Evolutionary conservation across 2,113 vertebrate species (phyloP), one percentile per base, ranked within the genome.

Genomic region (Pelecanus crispus): DNA sequence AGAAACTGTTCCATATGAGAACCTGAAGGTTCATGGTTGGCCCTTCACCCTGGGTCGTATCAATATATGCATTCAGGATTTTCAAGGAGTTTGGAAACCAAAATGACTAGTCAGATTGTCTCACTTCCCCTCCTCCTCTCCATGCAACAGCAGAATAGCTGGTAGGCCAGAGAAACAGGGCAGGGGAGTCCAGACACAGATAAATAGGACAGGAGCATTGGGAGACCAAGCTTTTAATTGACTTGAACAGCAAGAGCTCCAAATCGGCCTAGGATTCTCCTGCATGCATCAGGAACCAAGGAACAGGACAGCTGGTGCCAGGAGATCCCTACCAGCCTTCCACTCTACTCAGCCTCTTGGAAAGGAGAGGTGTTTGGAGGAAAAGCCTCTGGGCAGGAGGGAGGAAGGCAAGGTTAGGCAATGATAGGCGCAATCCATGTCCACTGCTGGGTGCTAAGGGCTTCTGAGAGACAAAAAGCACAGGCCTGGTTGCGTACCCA

Each of bases 121-220:
- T 45, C 5, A 0, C 28, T 29, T 77, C 26, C 22, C 42, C n/a
- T 74, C 56, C 67, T 78, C 49, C 38, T 11, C 1, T 8, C 0
- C 49, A 31, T 9, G 11, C 45, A 65, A 78, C 40, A 90, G 59
- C 59, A 81, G 36, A 40, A 45, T 45, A 66, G 61, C 36, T 85
- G 73, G 14, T 67, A 74, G 71, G 75, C 17, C 82, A 92, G 61
- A 47, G 77, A 94, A 92, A 59, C 81, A 59, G 86, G 88, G 73
- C 96, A 94, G 83, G 49, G 32, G 77, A 85, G 77, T 77, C 70
- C 73, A 70, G 77, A 75, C 82, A 38, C 52, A 73, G 31, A 66
- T 67, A 95, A 95, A 85, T 87, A 93, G 95, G 81, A 75, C 91
- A 92, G 94, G 56, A 97, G 84, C 70, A 66, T 7, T 63, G 81